These are phyloP conservation scores for Penaeus vannamei DNA, from an alignment of 1,140 invertebrate species.

Conservation along the genomic window DNA sequence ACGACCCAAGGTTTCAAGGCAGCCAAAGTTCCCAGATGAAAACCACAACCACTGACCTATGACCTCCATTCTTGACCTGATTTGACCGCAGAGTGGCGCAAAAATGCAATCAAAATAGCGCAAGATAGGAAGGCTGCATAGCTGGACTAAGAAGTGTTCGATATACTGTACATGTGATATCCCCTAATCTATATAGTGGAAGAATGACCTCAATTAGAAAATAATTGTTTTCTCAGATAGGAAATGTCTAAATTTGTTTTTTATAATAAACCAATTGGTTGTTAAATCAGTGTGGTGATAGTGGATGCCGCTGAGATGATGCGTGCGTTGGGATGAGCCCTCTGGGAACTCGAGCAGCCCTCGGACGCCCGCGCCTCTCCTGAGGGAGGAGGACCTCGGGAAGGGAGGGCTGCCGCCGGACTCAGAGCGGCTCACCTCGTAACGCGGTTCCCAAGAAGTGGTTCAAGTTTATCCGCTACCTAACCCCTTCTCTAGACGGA, in stretches of 20 bases:
- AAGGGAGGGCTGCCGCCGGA: neutral
- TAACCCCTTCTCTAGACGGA: slow-evolving; percentile 38
- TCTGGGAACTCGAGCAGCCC: slow-evolving; percentile 25
- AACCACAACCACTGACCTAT: neutral
- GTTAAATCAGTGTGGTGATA: slow-evolving; percentile 53
- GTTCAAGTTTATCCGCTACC: slow-evolving; percentile 47
- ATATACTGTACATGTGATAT: slow-evolving; percentile 61
- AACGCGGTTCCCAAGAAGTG: slow-evolving; percentile 48
- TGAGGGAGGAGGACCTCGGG: slow-evolving; percentile 5
- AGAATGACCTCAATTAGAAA: slow-evolving; percentile 47
- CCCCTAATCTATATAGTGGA: slow-evolving; percentile 50
- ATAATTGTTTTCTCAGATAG: slow-evolving; percentile 23
- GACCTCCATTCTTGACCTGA: slow-evolving; percentile 49
- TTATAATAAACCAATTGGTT: slow-evolving; percentile 45
- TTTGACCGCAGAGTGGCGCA: slow-evolving; percentile 36
- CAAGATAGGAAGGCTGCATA: slow-evolving; percentile 52
- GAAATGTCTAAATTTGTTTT: slow-evolving; percentile 41
- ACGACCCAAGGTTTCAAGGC: no score
- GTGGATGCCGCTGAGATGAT: slow-evolving; percentile 45
- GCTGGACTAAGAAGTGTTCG: slow-evolving; percentile 54
- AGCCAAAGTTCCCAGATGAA: no score
- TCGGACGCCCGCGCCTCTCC: slow-evolving; percentile 10
- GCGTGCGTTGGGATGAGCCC: slow-evolving; percentile 25
- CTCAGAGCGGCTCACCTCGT: slow-evolving; percentile 42
- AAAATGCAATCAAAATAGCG: slow-evolving; percentile 57